These are phyloP conservation scores for Uloborus plumipes DNA, from an alignment of 2,888 invertebrate genomes.

Conservation along the genomic window DNA sequence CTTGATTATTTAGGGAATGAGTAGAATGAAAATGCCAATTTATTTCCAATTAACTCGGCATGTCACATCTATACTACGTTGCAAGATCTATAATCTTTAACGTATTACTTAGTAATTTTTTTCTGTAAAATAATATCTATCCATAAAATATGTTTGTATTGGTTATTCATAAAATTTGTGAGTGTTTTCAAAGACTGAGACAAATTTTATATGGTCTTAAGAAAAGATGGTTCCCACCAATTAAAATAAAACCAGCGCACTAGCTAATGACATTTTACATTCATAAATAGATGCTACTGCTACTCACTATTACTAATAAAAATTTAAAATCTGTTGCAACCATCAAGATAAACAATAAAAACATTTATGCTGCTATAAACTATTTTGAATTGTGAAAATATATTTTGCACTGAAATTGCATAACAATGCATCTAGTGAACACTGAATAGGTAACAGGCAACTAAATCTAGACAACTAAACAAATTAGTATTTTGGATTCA, in stretches of 20 bases:
- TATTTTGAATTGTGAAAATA: constrained; percentile 24
- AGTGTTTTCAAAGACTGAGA: too few relatives aligned
- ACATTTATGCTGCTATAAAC: constrained; percentile 18
- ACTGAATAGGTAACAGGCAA: constrained; percentile 17
- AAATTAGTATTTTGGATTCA: background rate
- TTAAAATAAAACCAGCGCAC: background rate
- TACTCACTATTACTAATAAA: constrained; percentile 18
- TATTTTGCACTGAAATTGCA: constrained; percentile 17
- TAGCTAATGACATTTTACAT: constrained; percentile 10
- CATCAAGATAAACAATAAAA: constrained; percentile 19
- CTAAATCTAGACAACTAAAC: constrained; percentile 17
- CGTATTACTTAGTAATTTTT: too few relatives aligned
- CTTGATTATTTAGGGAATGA: constrained; percentile 26
- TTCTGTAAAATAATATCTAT: too few relatives aligned
- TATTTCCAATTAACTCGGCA: constrained; percentile 5
- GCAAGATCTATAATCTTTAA: too few relatives aligned
- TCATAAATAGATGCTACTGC: background rate
- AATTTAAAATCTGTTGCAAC: background rate
- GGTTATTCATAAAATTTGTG: too few relatives aligned
- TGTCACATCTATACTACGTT: constrained; percentile 1
- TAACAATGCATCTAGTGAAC: constrained; percentile 18
- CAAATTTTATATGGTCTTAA: too few relatives aligned
- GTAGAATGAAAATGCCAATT: constrained; percentile 7
- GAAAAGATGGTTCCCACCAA: background rate
- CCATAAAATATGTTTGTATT: too few relatives aligned